These are phyloP conservation scores for Neocrepidodera transversa DNA, from an alignment of 2,888 invertebrate species.

Conservation along the genomic window DNA sequence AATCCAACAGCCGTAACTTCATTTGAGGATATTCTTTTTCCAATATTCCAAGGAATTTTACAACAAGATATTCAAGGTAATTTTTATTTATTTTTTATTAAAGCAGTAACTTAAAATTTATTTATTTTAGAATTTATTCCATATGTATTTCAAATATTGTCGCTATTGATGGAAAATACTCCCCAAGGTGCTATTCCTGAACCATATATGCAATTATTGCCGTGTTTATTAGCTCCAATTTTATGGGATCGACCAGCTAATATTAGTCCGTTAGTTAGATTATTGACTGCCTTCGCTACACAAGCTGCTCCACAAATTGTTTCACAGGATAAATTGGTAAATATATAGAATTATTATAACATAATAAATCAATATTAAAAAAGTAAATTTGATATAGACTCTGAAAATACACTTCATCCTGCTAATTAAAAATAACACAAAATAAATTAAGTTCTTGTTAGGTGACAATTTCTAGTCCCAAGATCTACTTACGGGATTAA, in stretches of 20 bases:
- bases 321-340: slow-evolving; percentile 74
- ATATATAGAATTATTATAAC: too few species aligned
- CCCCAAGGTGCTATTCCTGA: slow-evolving; percentile 70
- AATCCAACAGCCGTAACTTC: slow-evolving; percentile 81
- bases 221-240: slow-evolving; percentile 86
- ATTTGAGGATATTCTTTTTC: slow-evolving; percentile 93
- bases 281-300: slow-evolving; percentile 85
- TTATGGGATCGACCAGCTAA: slow-evolving; percentile 95
- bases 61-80: slow-evolving; percentile 91
- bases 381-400: too few species aligned
- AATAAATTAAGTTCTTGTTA: too few species aligned
- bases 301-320: slow-evolving; percentile 75
- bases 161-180: slow-evolving; percentile 81
- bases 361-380: too few species aligned
- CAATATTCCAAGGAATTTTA: slow-evolving; percentile 93
- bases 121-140: slow-evolving; percentile 87
- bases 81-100: not conserved
- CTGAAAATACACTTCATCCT: too few species aligned
- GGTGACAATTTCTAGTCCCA: too few species aligned
- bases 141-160: slow-evolving; percentile 97
- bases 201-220: slow-evolving; percentile 88
- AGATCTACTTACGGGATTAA: too few species aligned
- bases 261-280: slow-evolving; percentile 90
- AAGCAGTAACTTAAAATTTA: not conserved
- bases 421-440: too few species aligned